Evolutionary conservation across 2,888 invertebrate genomes (phyloP).

Genomic region (Malthinus seriepunctatus): DNA sequence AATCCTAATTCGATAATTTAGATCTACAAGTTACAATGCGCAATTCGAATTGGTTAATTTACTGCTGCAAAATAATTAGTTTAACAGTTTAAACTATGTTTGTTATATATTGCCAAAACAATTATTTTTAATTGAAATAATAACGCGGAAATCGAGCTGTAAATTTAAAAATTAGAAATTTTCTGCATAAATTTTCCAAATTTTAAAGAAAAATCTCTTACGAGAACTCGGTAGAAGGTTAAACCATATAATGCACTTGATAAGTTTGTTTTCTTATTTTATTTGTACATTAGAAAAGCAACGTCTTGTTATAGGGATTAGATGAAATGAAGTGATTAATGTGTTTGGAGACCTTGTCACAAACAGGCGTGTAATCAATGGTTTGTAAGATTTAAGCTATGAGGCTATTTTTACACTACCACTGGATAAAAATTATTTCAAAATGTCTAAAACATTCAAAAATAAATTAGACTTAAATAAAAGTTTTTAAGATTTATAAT

Average conservation of each 20-base stretch:
- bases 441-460: constrained; percentile 1
- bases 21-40: background rate
- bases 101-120: too few relatives aligned
- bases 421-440: background rate
- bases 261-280: too few relatives aligned
- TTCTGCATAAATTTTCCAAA: too few relatives aligned
- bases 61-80: background rate
- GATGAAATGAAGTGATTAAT: constrained; percentile 19
- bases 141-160: too few relatives aligned
- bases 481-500: background rate
- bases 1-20: constrained; percentile 5
- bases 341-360: constrained; percentile 17
- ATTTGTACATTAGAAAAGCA: too few relatives aligned
- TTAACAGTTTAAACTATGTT: too few relatives aligned
- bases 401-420: constrained; percentile 3
- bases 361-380: constrained; percentile 18
- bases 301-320: background rate
- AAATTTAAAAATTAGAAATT: too few relatives aligned
- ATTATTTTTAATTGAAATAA: too few relatives aligned
- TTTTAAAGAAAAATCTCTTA: too few relatives aligned
- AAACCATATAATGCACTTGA: too few relatives aligned
- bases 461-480: background rate
- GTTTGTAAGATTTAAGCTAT: constrained; percentile 13
- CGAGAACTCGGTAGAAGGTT: too few relatives aligned
- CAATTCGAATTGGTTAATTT: background rate